phyloP scores from a whole-genome alignment of 2,797 vertebrate genomes.

The Orientallactaga sibirica region DNA sequence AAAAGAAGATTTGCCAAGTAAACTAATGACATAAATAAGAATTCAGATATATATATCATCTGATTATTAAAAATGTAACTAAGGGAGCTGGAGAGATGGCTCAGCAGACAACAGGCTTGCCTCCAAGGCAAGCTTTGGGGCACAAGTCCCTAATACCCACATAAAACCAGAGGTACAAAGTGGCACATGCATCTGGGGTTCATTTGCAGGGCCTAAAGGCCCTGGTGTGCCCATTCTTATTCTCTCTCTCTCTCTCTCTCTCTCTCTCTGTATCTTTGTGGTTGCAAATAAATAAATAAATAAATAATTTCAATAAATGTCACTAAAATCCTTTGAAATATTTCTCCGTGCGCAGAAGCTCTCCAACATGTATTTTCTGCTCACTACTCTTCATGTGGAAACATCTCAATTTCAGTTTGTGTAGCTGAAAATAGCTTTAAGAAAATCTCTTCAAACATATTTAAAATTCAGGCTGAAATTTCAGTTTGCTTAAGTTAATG shows the following conservation, averaged over 20 bases:
- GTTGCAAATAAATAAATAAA: too few species aligned
- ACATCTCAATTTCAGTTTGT: background rate
- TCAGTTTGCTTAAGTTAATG: constrained; percentile 32
- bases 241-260: too few species aligned
- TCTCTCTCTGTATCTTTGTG: too few species aligned
- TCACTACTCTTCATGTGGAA: constrained; percentile 21
- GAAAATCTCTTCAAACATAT: constrained; percentile 28
- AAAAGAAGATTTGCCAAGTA: constrained; percentile 17
- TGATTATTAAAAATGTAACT: constrained; percentile 46
- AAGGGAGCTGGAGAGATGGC: too few species aligned
- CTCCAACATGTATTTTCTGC: background rate
- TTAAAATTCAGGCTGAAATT: constrained; percentile 57
- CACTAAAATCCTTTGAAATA: constrained; percentile 52
- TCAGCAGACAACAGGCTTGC: too few species aligned
- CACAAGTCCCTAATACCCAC: too few species aligned
- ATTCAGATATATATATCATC: background rate
- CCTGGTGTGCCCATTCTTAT: too few species aligned
- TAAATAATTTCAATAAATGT: background rate
- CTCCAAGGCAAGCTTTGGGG: too few species aligned
- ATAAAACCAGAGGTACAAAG: too few species aligned
- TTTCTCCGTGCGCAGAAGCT: background rate
- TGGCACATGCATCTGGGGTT: too few species aligned
- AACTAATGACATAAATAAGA: constrained; percentile 48
- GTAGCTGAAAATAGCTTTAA: background rate
- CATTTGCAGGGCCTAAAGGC: too few species aligned